Conservation (phyloP, 1,140 invertebrate genomes). For the Drosophila burlai region DNA sequence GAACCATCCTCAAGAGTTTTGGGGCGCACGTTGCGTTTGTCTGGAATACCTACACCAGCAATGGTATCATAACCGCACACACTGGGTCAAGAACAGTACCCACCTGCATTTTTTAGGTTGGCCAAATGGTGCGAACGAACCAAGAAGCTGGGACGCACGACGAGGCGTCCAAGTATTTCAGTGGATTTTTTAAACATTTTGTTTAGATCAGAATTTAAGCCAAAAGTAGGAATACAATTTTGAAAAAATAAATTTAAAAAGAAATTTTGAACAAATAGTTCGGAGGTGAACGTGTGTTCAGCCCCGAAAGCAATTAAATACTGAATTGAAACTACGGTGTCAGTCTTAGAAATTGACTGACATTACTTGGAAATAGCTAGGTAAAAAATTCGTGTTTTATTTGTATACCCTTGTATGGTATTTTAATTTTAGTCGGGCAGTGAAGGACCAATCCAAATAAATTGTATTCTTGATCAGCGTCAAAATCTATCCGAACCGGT, state of each 20-base stretch:
- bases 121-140: neutral
- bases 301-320: too few relatives aligned
- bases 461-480: too few relatives aligned
- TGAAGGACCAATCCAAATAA: too few relatives aligned
- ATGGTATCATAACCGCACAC: neutral
- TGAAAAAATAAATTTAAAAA: neutral
- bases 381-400: too few relatives aligned
- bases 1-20: neutral
- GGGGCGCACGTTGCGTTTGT: neutral
- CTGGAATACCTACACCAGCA: neutral
- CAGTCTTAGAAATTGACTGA: too few relatives aligned
- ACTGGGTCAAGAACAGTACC: neutral
- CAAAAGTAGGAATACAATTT: neutral
- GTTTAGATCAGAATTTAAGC: neutral
- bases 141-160: neutral
- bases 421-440: too few relatives aligned
- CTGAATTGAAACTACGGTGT: too few relatives aligned
- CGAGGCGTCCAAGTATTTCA: neutral
- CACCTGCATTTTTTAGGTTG: neutral
- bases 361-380: too few relatives aligned
- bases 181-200: neutral
- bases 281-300: too few relatives aligned
- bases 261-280: neutral
- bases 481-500: too few relatives aligned
- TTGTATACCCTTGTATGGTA: too few relatives aligned